A percentile compares a stretch with the other conserved stretches of the same genome.
These are phyloP conservation scores for Mythimna loreyi DNA, from an alignment of 2,888 invertebrate genomes.

Conservation along the genomic window DNA sequence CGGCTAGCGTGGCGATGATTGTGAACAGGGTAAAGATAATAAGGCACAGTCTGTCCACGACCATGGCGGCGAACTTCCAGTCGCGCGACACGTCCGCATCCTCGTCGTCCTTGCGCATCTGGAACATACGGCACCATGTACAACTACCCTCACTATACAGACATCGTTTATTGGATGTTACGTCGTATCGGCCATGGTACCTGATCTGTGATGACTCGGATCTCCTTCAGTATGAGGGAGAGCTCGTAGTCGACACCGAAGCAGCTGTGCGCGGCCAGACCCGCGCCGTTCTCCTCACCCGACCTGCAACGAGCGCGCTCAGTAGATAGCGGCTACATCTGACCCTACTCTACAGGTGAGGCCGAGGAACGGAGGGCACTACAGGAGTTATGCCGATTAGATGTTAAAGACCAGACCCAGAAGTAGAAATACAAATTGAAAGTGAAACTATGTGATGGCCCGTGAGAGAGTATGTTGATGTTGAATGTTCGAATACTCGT, in stretches of 20 bases:
- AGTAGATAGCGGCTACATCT: conserved; percentile 86
- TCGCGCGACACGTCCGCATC: conserved; percentile 98
- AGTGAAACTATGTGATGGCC: conserved; percentile 70
- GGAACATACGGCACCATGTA: conserved; percentile 72
- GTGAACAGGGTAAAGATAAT: conserved; percentile 99
- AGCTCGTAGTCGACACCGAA: conserved; percentile 98
- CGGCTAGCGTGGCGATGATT: conserved; percentile 99
- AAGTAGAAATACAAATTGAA: conserved; percentile 70
- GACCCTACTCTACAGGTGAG: conserved; percentile 86
- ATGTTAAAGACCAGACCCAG: conserved; percentile 81
- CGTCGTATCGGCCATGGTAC: conserved; percentile 76
- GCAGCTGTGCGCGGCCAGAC: conserved; percentile 96
- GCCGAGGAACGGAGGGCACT: conserved; percentile 87
- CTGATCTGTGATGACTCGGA: conserved; percentile 97
- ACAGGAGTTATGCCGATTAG: conserved; percentile 85
- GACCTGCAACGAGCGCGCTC: conserved; percentile 84
- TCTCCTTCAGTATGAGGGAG: conserved; percentile 98
- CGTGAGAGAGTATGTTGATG: conserved; percentile 69
- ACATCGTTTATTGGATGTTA: neutral
- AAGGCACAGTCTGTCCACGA: conserved; percentile 99
- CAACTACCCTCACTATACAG: neutral
- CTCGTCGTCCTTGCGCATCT: conserved; percentile 98
- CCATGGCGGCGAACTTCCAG: conserved; percentile 99
- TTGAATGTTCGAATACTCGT: conserved; percentile 66
- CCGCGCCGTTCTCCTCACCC: conserved; percentile 93